phyloP scores from a whole-genome alignment of 2,113 vertebrate genomes.

The Leuciscus idus region DNA sequence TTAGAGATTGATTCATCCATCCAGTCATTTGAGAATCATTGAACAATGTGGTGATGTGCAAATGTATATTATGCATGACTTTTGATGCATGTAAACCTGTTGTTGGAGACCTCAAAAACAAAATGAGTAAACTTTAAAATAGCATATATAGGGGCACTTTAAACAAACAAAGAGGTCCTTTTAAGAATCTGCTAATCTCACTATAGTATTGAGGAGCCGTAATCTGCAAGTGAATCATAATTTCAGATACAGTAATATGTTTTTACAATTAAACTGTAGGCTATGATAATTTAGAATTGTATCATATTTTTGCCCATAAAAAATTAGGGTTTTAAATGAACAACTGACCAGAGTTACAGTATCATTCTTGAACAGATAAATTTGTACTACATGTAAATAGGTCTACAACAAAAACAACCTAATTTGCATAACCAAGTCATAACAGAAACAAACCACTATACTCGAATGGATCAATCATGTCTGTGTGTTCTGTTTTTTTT shows the following conservation, averaged over 20 bases:
- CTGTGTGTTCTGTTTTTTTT: fast-evolving
- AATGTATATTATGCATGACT: no score
- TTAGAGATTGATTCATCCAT: no score
- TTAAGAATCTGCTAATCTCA: background rate
- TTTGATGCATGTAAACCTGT: no score
- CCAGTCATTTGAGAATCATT: no score
- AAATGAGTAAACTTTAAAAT: no score
- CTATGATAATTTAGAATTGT: no score
- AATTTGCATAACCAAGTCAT: background rate
- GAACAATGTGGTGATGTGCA: no score
- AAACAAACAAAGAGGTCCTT: background rate
- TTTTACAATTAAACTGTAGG: background rate
- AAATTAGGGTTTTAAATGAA: background rate
- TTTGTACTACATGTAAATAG: no score
- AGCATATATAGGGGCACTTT: no score
- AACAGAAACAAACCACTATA: background rate
- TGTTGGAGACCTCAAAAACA: no score
- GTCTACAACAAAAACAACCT: no score
- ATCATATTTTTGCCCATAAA: background rate
- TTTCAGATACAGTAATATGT: background rate
- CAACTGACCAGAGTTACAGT: background rate
- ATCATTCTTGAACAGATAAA: background rate
- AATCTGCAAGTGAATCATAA: background rate
- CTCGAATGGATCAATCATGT: no score
- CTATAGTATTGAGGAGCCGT: background rate